Evolutionary conservation across 2,888 invertebrate species (phyloP), one percentile per base, ranked within the genome.

Genomic region (Amiota minor): DNA sequence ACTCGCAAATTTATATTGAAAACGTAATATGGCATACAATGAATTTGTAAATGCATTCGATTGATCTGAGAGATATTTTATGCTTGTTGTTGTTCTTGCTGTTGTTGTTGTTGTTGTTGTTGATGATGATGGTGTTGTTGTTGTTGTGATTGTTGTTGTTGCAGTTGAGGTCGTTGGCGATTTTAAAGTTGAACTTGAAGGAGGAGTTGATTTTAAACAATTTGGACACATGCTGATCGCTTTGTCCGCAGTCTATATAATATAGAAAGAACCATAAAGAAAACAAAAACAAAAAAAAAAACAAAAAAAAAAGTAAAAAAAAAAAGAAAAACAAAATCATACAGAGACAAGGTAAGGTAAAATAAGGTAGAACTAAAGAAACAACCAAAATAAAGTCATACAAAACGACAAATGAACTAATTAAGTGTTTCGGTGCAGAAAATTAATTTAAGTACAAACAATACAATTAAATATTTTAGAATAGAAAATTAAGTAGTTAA

Each of bases 41-140:
- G 87, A 85, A 81, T 85, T 82, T 82, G 87, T 16, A 35, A 35
- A 35, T 20, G 35, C 61, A 23, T 62, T 87, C 81, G 87, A 85
- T 77, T 86, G 80, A 73, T 78, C 88, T 87, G 86, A 87, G 87
- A 88, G 88, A 86, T 86, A 86, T 85, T 86, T 87, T 80, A 82
- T 81, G 47, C 18, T 68, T 53, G 47, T 47, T 18, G 81, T 84
- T 86, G 82, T 86, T 81, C 4, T 35, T 35, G 35, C 35, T 35
- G 35, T 6, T 35, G 35, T 2, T 35, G 35, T 35, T 35, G 35
- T 35, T 35, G 35, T 6, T 35, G 35, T 6, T 35, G 35, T 35
- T 35, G 35, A 6, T 35, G 35, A 3, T 35, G 35, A 6, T 35
- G 6, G 2, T 2, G 35, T 35, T 35, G 35, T 6, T 35, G 35